Evolutionary conservation across 2,113 vertebrate species (phyloP).

Genomic region (Falcunculus frontatus): DNA sequence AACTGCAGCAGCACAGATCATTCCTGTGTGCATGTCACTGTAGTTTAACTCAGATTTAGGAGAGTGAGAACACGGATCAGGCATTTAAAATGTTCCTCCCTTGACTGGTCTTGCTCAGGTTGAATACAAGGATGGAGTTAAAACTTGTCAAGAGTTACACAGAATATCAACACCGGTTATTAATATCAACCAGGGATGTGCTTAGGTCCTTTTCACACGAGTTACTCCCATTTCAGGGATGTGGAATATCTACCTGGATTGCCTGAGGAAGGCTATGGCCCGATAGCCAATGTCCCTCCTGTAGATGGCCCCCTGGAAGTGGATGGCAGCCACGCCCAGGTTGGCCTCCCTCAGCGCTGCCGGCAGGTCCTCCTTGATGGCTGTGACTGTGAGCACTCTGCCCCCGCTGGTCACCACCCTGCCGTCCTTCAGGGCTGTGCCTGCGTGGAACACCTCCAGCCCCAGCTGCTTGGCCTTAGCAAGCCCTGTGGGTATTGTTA

Average conservation of each 20-base stretch:
- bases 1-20: not conserved
- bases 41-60: not conserved
- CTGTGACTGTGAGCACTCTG: slow-evolving; percentile 87
- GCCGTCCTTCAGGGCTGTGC: slow-evolving; percentile 80
- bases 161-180: not conserved
- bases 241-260: slow-evolving; percentile 77
- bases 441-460: slow-evolving; percentile 91
- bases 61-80: not conserved
- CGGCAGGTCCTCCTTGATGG: slow-evolving; percentile 74
- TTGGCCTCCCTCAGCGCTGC: slow-evolving; percentile 80
- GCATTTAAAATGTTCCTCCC: not conserved
- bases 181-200: not conserved
- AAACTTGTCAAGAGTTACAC: not conserved
- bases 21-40: not conserved
- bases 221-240: not conserved
- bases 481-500: slow-evolving; percentile 71
- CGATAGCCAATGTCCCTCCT: slow-evolving; percentile 86
- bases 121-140: not conserved
- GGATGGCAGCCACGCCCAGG: slow-evolving; percentile 75
- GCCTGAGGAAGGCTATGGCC: slow-evolving; percentile 83
- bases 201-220: not conserved
- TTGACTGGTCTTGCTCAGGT: not conserved
- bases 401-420: slow-evolving; percentile 86
- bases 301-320: slow-evolving; percentile 83
- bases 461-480: slow-evolving; percentile 76